A percentile compares a stretch with the other conserved stretches of the same genome.
phyloP scores from a whole-genome alignment of 2,113 vertebrate species.

The Dendrocopos noguchii region DNA sequence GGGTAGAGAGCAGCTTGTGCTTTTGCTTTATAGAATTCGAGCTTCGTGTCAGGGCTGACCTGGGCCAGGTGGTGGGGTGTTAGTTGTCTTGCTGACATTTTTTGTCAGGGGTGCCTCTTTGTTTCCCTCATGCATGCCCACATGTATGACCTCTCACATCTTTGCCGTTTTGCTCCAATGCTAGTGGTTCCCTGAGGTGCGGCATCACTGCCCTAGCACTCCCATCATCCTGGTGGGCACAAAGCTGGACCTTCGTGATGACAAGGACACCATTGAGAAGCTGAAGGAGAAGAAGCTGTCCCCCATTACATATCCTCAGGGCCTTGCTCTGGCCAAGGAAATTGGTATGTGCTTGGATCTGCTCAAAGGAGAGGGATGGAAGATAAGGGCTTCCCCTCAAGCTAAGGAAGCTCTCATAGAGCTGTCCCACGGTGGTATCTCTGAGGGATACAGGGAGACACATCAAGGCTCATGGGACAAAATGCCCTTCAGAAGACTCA shows the following conservation, averaged over 20 bases:
- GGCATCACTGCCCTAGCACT: conserved; percentile 85
- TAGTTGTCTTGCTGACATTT: neutral
- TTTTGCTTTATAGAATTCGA: neutral
- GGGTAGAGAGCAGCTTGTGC: neutral
- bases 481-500: neutral
- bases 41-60: neutral
- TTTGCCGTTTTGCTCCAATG: neutral
- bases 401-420: neutral
- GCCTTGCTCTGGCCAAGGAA: conserved; percentile 84
- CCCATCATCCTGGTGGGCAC: conserved; percentile 87
- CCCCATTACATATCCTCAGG: conserved; percentile 84
- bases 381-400: neutral
- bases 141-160: neutral
- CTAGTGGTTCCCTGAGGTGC: conserved; percentile 84
- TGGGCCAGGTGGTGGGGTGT: neutral
- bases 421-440: neutral
- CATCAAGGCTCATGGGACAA: neutral
- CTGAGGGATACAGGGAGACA: fast-evolving
- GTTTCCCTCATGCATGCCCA: neutral
- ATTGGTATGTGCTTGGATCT: conserved; percentile 70
- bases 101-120: neutral
- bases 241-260: conserved; percentile 84
- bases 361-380: neutral
- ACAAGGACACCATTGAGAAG: conserved; percentile 87
- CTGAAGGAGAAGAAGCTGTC: conserved; percentile 86